Conservation (phyloP, 1,140 invertebrate genomes). For the Philotrypesis tridentata region DNA sequence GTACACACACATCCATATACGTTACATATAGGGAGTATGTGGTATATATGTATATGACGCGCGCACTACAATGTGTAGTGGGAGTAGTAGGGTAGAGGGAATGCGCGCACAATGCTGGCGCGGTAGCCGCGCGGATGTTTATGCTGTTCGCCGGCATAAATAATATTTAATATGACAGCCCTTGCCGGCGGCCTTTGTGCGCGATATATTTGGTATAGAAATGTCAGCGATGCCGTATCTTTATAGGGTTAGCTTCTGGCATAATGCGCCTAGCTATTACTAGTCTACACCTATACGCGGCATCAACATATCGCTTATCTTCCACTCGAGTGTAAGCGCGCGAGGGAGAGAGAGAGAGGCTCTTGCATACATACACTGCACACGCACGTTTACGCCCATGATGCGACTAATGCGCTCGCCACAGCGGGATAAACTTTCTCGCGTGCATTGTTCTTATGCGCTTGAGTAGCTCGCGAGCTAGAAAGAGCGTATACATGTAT, state of each 20-base stretch:
- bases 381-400: not conserved
- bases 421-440: not conserved
- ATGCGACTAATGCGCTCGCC: not conserved
- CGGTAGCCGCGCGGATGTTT: slow-evolving; percentile 57
- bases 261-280: slow-evolving; percentile 17
- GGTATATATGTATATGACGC: not conserved
- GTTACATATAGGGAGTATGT: too few species aligned
- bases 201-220: slow-evolving; percentile 73
- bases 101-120: slow-evolving; percentile 39
- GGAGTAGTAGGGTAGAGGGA: not conserved
- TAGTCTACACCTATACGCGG: not conserved
- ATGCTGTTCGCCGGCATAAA: slow-evolving; percentile 63
- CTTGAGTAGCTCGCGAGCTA: too few species aligned
- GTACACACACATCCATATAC: too few species aligned
- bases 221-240: slow-evolving; percentile 71
- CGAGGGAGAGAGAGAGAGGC: not conserved
- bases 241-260: slow-evolving; percentile 51
- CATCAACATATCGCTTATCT: not conserved
- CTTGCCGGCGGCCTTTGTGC: slow-evolving; percentile 59
- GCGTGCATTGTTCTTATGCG: not conserved
- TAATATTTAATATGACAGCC: slow-evolving; percentile 74
- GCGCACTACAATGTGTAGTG: not conserved
- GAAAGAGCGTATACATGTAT: not conserved
- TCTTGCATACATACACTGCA: not conserved
- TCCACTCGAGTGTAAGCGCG: not conserved